Evolutionary conservation across 37 sponge, comb jelly and placozoan species (phyloP), one percentile per base, ranked within the genome.

Genomic region (Beroe ovata): DNA sequence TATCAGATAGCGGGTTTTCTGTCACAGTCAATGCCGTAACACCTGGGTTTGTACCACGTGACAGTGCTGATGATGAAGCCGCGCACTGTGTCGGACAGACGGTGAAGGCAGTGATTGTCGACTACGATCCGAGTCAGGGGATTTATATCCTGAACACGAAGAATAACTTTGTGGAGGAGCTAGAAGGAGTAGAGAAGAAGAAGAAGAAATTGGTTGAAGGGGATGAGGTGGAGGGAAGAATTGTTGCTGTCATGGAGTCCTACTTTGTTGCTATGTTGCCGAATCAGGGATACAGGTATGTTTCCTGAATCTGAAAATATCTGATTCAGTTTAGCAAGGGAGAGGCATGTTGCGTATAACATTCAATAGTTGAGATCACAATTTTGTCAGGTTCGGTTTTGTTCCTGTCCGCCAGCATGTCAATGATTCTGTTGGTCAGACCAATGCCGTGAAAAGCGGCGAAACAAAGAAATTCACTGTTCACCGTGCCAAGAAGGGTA

Each of bases 141-240:
- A 38, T 36, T 1, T 77, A 77, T 25, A 36, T 21, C 28, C 23
- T 77, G 23, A 21, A 19, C 28, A 37, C n/a, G n/a, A 35, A 42
- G 42, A 0, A 30, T 1, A 26, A 41, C 2, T n/a, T 77, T 6
- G 84, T 77, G 25, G 47, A 40, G 54, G 38, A 23, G 35, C 23
- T 77, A 23, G 54, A 77, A 54, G 84, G 54, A 22, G 28, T 42
- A 54, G 28, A 36, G 63, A 62, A 16, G 47, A 71, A 71, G 71
- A 77, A 40, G 84, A 77, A 40, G 84, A 77, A 40, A 26, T 4
- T 77, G 84, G 33, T 14, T 8, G 47, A 77, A 25, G 84, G 84
- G 41, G 84, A 33, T 11, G 84, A 77, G 54, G 47, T 77, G 84
- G 35, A 33, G 35, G 84, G 38, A 23, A 42, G 22, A 21, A 29